Conservation (phyloP, 2,888 invertebrate genomes). For the Pseudeuparius sepicola region DNA sequence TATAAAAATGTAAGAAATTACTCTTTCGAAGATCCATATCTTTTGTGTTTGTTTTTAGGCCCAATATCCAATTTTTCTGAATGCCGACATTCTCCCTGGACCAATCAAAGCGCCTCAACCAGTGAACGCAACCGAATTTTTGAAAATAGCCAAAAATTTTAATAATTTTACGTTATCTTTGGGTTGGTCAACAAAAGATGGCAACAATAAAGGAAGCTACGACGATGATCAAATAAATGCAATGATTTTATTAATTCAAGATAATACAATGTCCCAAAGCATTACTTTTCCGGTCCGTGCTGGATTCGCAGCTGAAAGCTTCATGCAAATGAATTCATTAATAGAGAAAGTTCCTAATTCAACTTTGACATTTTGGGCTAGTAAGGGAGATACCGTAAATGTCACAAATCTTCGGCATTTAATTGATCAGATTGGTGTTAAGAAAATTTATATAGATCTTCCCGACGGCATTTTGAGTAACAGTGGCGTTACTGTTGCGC, state of each 20-base stretch:
- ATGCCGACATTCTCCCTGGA: slow-evolving; percentile 76
- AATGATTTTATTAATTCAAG: slow-evolving; percentile 54
- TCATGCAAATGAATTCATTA: slow-evolving; percentile 49
- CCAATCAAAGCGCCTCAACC: slow-evolving; percentile 51
- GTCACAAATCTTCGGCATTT: slow-evolving; percentile 53
- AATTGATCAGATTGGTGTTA: slow-evolving; percentile 54
- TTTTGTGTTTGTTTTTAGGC: slow-evolving; percentile 39
- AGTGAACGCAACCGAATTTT: slow-evolving; percentile 55
- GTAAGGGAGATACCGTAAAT: slow-evolving; percentile 55
- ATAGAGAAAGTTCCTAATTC: slow-evolving; percentile 42
- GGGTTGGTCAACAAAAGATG: slow-evolving; percentile 65
- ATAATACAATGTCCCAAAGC: slow-evolving; percentile 48
- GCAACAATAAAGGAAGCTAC: slow-evolving; percentile 42
- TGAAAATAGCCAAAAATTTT: slow-evolving; percentile 47
- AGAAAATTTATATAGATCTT: slow-evolving; percentile 68
- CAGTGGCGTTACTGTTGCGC: too few relatives aligned
- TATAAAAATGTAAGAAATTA: slow-evolving; percentile 34
- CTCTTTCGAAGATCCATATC: not conserved
- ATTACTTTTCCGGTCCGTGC: slow-evolving; percentile 76
- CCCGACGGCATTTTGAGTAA: too few relatives aligned
- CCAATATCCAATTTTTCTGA: slow-evolving; percentile 71
- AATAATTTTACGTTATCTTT: slow-evolving; percentile 61
- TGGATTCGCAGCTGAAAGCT: slow-evolving; percentile 56
- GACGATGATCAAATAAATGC: slow-evolving; percentile 51
- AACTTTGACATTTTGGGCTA: slow-evolving; percentile 69